phyloP scores from a whole-genome alignment of 1,140 invertebrate species.

The Drosophila truncata region DNA sequence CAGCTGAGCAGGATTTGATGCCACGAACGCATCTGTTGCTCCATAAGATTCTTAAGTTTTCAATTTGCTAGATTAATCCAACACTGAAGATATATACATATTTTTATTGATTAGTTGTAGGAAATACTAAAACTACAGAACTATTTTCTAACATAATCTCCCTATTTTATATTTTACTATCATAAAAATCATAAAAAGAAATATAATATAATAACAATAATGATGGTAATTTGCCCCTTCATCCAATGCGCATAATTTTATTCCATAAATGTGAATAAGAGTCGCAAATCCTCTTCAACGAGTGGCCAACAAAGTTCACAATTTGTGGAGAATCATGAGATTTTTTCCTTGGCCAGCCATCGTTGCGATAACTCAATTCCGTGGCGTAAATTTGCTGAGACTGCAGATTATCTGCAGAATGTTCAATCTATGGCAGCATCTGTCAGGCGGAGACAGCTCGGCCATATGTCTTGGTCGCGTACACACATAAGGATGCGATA shows the following conservation, averaged over 20 bases:
- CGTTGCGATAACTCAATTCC: constrained; percentile 47
- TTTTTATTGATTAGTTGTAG: too few species aligned
- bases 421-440: constrained; percentile 59
- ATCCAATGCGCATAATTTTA: neutral
- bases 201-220: neutral
- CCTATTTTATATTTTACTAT: neutral
- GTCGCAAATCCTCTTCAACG: neutral
- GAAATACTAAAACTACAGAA: too few species aligned
- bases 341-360: constrained; percentile 11
- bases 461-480: constrained; percentile 65
- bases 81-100: neutral
- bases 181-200: neutral
- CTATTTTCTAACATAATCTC: neutral
- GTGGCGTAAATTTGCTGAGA: constrained; percentile 55
- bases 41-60: constrained; percentile 35
- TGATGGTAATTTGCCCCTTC: neutral
- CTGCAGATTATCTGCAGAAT: constrained; percentile 63
- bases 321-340: constrained; percentile 13
- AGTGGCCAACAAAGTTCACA: constrained; percentile 21
- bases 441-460: constrained; percentile 57
- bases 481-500: neutral
- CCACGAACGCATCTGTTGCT: constrained; percentile 40
- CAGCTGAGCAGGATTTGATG: constrained; percentile 29
- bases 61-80: constrained; percentile 42
- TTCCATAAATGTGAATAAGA: neutral